These are phyloP conservation scores for Digitonthophagus gazella DNA, from an alignment of 2,888 invertebrate species.

Conservation along the genomic window DNA sequence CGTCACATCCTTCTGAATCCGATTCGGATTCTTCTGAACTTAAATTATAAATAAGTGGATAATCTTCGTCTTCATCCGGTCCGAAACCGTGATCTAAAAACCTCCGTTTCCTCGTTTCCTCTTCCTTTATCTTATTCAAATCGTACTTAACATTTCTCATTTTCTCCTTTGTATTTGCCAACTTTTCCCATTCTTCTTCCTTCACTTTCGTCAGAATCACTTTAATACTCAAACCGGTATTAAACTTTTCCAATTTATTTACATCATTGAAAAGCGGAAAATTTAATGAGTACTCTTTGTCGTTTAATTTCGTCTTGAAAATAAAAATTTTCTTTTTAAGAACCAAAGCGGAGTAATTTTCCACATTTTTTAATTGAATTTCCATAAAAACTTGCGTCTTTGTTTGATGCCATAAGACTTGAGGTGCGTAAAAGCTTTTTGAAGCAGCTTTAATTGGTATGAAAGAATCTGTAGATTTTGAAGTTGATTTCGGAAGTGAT, in stretches of 20 bases:
- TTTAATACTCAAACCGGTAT: conserved; percentile 38
- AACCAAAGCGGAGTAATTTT: conserved; percentile 37
- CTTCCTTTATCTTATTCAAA: conserved; percentile 34
- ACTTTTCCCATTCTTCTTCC: conserved; percentile 41
- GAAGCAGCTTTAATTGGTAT: conserved; percentile 12
- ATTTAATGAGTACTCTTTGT: conserved; percentile 39
- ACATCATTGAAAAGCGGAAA: conserved; percentile 41
- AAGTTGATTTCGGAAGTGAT: neutral
- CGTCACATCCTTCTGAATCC: conserved; percentile 8
- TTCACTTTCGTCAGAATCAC: conserved; percentile 40
- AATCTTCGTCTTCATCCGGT: conserved; percentile 22
- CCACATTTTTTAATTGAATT: conserved; percentile 39
- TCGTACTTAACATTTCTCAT: conserved; percentile 43
- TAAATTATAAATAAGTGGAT: neutral
- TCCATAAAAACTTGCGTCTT: conserved; percentile 37
- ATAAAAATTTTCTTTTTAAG: conserved; percentile 34
- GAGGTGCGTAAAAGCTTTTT: conserved; percentile 40
- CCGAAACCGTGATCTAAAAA: conserved; percentile 26
- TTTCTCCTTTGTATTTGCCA: conserved; percentile 38
- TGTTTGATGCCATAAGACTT: conserved; percentile 45
- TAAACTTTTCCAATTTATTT: conserved; percentile 36
- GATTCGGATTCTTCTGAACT: neutral
- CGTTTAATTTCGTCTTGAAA: conserved; percentile 38
- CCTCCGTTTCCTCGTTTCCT: conserved; percentile 35
- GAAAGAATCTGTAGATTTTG: neutral